phyloP scores from a whole-genome alignment of 2,888 invertebrate species.

The Eledone cirrhosa region DNA sequence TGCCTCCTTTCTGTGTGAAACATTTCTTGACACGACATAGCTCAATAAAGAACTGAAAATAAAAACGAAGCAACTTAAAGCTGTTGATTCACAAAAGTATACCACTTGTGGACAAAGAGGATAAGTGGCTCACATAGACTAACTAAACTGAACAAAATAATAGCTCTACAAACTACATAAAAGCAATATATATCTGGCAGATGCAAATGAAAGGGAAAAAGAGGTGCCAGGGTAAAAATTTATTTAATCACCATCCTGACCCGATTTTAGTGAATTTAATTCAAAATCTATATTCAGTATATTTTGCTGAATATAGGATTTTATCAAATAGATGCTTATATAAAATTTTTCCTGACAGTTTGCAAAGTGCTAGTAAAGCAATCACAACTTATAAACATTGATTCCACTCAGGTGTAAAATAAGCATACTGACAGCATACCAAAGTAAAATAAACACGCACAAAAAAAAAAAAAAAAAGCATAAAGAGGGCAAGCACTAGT shows the following conservation, averaged over 20 bases:
- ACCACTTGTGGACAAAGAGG: constrained; percentile 22
- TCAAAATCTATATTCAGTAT: no score
- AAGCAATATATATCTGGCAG: not conserved
- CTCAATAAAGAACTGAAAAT: constrained; percentile 97
- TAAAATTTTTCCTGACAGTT: no score
- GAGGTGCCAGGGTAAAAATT: no score
- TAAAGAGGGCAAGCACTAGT: not conserved
- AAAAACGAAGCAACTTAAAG: constrained; percentile 57
- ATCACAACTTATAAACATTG: no score
- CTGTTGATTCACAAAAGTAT: constrained; percentile 28
- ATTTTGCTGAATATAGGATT: no score
- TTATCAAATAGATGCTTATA: no score
- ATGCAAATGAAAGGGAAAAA: no score
- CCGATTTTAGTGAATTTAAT: no score
- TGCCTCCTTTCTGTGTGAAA: constrained; percentile 98
- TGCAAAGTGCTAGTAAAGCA: no score
- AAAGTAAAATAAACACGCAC: constrained; percentile 15
- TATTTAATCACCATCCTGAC: no score
- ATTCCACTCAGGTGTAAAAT: not conserved
- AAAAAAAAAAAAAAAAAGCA: constrained; percentile 24
- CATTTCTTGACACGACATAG: constrained; percentile 99
- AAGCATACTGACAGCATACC: constrained; percentile 23
- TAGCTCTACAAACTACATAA: constrained; percentile 12
- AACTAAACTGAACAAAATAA: constrained; percentile 23
- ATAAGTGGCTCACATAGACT: not conserved